Evolutionary conservation across 2,797 vertebrate species (phyloP), one percentile per base, ranked within the genome.

Genomic region (Triplophysa yarkandensis): DNA sequence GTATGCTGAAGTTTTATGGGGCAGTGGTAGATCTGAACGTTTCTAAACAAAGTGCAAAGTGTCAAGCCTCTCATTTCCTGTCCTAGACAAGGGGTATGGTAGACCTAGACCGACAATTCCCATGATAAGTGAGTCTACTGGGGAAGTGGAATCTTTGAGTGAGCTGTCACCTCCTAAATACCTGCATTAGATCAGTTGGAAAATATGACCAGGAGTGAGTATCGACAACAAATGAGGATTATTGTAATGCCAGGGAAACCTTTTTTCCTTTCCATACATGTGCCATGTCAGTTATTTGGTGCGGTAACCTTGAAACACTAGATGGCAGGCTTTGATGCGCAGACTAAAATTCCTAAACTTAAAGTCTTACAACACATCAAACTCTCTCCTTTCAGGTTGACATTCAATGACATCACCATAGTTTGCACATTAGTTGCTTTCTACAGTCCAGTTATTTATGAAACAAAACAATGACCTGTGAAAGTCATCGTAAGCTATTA

Each of bases 261-360:
- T 60, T 71, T 44, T 23, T 50, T 32, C 62, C 46, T 57, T 68
- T 71, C 48, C 63, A 68, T 57, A 57, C 55, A 57, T 60, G 30
- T 52, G 11, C 10, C 23, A 66, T 16, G 7, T 39, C 27, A 13
- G 4, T 36, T 55, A 25, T 17, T 6, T 21, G n/a, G 68, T 28
- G n/a, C 25, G 4, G 28, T 55, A 63, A 16, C 25, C 68, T 36
- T 74, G 23, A 28, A 48, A 52, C 71, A 69, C 78, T 68, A 80
- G 78, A 68, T 55, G 74, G 79, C 71, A 77, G 61, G 21, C 70
- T 69, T 58, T 64, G 17, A 55, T 41, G 48, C 23, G 17, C 46
- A 11, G 25, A 27, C 19, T 50, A 55, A 69, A 69, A n/a, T 10
- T 8, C 27, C 32, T 60, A 28, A 74, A 67, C 50, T n/a, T 7